phyloP scores from a whole-genome alignment of 1,140 invertebrate genomes.

The Apis florea region DNA sequence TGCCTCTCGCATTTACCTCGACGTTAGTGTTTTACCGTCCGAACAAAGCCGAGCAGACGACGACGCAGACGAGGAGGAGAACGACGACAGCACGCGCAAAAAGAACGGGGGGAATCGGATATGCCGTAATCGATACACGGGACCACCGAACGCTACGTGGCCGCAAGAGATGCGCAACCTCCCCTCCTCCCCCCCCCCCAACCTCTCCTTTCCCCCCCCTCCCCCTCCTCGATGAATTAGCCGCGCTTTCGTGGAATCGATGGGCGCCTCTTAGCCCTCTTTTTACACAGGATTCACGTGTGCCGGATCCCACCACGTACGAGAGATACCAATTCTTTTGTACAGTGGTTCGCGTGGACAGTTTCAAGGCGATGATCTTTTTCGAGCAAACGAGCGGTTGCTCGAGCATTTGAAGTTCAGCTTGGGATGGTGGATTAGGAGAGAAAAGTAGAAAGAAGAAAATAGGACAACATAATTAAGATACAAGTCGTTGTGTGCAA shows the following conservation, averaged over 20 bases:
- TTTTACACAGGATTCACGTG: background rate
- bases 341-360: too few species aligned
- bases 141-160: slow-evolving; percentile 40
- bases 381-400: too few species aligned
- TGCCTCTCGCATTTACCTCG: slow-evolving; percentile 39
- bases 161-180: slow-evolving; percentile 30
- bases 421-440: too few species aligned
- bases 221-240: slow-evolving; percentile 21
- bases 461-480: too few species aligned
- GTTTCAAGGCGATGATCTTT: too few species aligned
- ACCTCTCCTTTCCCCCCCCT: too few species aligned
- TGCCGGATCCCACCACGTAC: too few species aligned
- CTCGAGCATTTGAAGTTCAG: too few species aligned
- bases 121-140: slow-evolving; percentile 48
- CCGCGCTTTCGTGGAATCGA: slow-evolving; percentile 32
- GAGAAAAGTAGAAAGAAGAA: too few species aligned
- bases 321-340: too few species aligned
- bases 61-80: slow-evolving; percentile 9
- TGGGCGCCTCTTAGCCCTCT: slow-evolving; percentile 11
- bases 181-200: background rate
- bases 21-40: slow-evolving; percentile 45
- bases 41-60: slow-evolving; percentile 30
- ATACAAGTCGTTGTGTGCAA: too few species aligned
- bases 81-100: slow-evolving; percentile 30
- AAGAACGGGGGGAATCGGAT: slow-evolving; percentile 45